Base-by-base conservation (phyloP, 2,888 invertebrate species). In the Stenotaenia linearis region DNA sequence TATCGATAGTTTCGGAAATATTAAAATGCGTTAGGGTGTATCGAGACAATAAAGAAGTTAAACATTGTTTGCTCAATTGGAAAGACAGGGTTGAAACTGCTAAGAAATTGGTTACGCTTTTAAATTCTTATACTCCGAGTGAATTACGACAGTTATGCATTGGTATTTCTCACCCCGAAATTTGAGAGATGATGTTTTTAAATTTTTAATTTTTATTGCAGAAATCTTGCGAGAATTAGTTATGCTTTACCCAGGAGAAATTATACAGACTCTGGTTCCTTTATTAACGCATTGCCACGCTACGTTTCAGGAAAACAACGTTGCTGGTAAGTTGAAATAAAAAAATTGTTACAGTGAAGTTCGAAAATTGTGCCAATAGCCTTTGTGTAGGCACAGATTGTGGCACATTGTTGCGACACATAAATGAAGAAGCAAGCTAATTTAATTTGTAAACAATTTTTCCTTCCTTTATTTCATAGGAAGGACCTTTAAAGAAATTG, bases 51-150 rank as follows among this genome's bases (percentile, higher is more conserved):
- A 91, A 91, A 83, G 92, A 92, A 83, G 90, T 91, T 2, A 80
- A 81, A 69, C 81, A 69, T 23, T 80, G 74, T 40, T 45, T 80
- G 30, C 78, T 78, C 4, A 80, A 84, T 78, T 87, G 87, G 86
- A 96, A 96, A 86, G 96, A 96, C 84, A 92, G 95, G 90, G 91
- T 93, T 50, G 96, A 96, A 85, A 92, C 95, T 18, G 89, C 95
- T n/a, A 90, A 95, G 80, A 92, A 96, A 81, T 87, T 97, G 82
- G 92, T 96, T 37, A 94, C 95, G 0, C 88, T 97, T 82, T 90
- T 96, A 79, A 96, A 96, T 85, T 92, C 95, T 15, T 96, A 93
- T 85, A 95, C 95, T 84, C 93, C 95, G 45, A 90, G 92, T 4
- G 94, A 96, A 83, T 90, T 96, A 86, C 89, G 96, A 81, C 91